phyloP scores from a whole-genome alignment of 2,113 vertebrate species.

The Phalacrocorax carbo region DNA sequence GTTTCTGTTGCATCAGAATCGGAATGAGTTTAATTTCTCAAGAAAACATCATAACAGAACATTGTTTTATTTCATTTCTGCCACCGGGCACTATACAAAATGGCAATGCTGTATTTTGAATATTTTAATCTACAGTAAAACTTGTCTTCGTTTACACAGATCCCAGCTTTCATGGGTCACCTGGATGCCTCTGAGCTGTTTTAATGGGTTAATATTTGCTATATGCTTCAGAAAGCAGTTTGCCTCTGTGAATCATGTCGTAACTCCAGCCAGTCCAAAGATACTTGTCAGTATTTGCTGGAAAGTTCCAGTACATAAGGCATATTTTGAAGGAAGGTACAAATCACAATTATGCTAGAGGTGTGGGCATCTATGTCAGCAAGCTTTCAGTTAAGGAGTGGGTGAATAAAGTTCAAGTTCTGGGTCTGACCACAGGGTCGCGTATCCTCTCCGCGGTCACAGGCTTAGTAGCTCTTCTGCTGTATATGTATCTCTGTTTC shows the following conservation, averaged over 20 bases:
- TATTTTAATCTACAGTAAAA: neutral
- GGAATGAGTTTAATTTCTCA: neutral
- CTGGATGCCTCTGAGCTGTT: neutral
- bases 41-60: neutral
- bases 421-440: neutral
- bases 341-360: neutral
- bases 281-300: neutral
- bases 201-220: neutral
- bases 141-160: neutral
- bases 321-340: neutral
- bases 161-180: neutral
- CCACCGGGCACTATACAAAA: neutral
- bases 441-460: neutral
- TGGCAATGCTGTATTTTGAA: neutral
- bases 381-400: neutral
- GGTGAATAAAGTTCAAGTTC: neutral
- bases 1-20: neutral
- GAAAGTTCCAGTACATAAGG: neutral
- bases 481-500: rapidly evolving
- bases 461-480: neutral
- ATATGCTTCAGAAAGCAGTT: neutral
- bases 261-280: neutral
- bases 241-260: neutral
- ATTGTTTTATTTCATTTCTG: neutral
- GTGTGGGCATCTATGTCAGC: no score